Percentiles rank a stretch among this genome's conserved stretches.
Conservation (phyloP, 2,888 invertebrate species). For the Tenthredo scrophulariae region DNA sequence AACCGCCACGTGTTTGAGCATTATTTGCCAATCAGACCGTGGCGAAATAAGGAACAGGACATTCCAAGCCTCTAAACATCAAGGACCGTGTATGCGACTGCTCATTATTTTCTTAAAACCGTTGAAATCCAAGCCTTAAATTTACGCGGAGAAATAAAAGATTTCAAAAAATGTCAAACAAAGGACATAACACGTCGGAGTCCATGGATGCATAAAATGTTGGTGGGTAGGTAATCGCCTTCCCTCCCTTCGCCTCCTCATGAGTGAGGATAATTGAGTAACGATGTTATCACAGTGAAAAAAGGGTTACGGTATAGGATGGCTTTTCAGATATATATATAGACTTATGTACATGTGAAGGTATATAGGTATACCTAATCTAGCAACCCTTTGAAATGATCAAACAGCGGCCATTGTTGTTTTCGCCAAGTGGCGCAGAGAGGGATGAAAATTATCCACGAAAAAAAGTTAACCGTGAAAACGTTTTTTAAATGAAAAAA, state of each 20-base stretch:
- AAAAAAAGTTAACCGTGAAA: constrained; percentile 46
- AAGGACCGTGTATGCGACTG: neutral
- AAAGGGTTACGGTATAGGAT: constrained; percentile 15
- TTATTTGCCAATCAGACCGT: constrained; percentile 37
- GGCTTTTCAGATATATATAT: neutral
- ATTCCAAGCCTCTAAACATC: neutral
- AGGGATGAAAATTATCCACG: constrained; percentile 27
- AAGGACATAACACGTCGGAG: neutral
- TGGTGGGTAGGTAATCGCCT: constrained; percentile 17
- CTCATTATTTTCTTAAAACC: neutral
- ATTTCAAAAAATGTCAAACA: neutral
- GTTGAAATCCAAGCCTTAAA: neutral
- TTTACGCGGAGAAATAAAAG: neutral
- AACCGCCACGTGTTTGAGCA: constrained; percentile 1
- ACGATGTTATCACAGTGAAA: constrained; percentile 46
- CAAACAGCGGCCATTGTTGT: constrained; percentile 34
- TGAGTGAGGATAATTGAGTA: constrained; percentile 49
- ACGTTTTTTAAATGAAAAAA: constrained; percentile 37
- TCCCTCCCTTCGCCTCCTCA: neutral
- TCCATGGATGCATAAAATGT: neutral
- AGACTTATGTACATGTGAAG: neutral
- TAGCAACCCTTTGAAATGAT: constrained; percentile 29
- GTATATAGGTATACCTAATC: neutral
- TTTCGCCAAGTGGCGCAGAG: constrained; percentile 52
- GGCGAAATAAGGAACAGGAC: constrained; percentile 23